Evolutionary conservation across 2,888 invertebrate genomes (phyloP).

Genomic region (Diachrysia chrysitis): DNA sequence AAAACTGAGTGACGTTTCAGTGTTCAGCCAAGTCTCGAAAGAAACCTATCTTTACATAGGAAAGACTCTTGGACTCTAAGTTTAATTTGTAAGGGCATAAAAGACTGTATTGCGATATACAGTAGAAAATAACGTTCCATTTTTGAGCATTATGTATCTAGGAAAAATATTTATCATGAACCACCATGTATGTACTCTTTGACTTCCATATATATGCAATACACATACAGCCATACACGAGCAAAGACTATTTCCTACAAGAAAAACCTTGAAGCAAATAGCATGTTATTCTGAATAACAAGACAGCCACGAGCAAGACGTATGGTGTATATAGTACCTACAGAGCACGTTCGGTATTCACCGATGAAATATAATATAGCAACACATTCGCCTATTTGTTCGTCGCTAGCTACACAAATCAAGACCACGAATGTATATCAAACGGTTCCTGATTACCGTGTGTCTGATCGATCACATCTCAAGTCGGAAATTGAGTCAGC

Average conservation of each 20-base stretch:
- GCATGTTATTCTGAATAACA: neutral
- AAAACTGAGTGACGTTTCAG: too few species aligned
- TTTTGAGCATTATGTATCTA: neutral
- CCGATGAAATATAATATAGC: neutral
- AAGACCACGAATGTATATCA: slow-evolving; percentile 27
- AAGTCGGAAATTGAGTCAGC: slow-evolving; percentile 72
- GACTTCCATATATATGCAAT: neutral
- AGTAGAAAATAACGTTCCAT: too few species aligned
- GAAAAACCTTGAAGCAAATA: neutral
- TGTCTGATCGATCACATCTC: slow-evolving; percentile 72
- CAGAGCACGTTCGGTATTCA: neutral
- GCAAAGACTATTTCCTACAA: neutral
- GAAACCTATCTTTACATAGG: too few species aligned
- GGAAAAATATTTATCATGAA: neutral
- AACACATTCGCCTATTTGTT: slow-evolving; percentile 15
- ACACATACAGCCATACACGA: neutral
- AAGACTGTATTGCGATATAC: too few species aligned
- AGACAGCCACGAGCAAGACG: neutral
- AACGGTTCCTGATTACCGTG: slow-evolving; percentile 53
- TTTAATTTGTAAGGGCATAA: too few species aligned
- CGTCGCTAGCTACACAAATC: slow-evolving; percentile 42
- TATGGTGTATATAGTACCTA: neutral
- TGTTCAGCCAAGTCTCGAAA: too few species aligned
- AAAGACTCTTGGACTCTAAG: too few species aligned
- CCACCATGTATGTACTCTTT: neutral